Conservation (phyloP, 2,888 invertebrate species). For the Cybosia mesomella region DNA sequence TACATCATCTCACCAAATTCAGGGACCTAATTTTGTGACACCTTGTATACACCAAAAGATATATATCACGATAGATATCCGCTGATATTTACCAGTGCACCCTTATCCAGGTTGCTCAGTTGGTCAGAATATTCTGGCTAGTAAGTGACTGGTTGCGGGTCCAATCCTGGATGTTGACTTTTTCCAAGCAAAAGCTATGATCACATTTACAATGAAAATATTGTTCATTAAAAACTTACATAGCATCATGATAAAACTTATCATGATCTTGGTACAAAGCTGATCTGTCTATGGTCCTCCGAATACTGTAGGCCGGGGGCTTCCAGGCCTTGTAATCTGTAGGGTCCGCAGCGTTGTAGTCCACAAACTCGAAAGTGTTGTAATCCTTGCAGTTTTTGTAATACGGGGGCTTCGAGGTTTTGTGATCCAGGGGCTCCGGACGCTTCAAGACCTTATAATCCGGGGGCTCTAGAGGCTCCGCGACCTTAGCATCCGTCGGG, state of each 20-base stretch:
- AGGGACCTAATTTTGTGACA: no score
- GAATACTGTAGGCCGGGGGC: background rate
- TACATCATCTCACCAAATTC: no score
- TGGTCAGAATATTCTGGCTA: no score
- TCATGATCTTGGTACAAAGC: slow-evolving; percentile 47
- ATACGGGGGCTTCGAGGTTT: background rate
- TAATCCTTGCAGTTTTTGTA: background rate
- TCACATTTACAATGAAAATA: background rate
- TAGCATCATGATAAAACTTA: slow-evolving; percentile 23
- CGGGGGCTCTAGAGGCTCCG: slow-evolving; percentile 28
- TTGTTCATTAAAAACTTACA: slow-evolving; percentile 40
- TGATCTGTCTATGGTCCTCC: slow-evolving; percentile 27
- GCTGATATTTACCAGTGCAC: no score
- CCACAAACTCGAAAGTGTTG: background rate
- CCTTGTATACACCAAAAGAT: no score
- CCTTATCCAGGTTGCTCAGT: no score
- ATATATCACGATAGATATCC: no score
- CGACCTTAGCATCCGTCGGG: slow-evolving; percentile 24
- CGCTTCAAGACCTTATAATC: background rate
- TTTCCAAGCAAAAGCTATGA: no score
- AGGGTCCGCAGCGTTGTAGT: background rate
- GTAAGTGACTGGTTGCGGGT: no score
- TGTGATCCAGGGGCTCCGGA: background rate
- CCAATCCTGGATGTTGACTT: no score
- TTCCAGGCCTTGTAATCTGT: background rate